Evolutionary conservation across 2,888 invertebrate genomes (phyloP), one percentile per base, ranked within the genome.

Genomic region (Diabrotica balteata): DNA sequence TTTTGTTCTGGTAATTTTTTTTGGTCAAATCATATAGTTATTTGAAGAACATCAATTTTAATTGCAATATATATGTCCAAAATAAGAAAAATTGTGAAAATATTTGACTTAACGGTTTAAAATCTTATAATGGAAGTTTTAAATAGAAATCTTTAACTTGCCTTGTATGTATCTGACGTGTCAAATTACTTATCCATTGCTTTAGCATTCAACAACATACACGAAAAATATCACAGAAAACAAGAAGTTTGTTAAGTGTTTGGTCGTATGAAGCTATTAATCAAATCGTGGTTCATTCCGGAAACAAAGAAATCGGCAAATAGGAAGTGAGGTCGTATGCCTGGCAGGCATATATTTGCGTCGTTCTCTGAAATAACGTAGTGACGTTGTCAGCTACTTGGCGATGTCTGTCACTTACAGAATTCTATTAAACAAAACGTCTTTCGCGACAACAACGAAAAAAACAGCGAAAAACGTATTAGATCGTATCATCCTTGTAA

Each of bases 341-440:
- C 65, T 43, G 59, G 52, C 11, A 59, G 63, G 63, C 68, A 68
- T 58, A 65, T 59, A 61, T 65, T 61, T 55, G 53, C 68, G 64
- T 68, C 61, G 63, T 45, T 66, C 50, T 57, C 71, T 70, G 70
- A 70, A 70, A 72, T 71, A 70, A 68, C 72, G 69, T 59, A 57
- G 71, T 73, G 70, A 67, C 72, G 73, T 74, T 76, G 75, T 74
- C 76, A 73, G 63, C 53, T 60, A 59, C 59, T 62, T 62, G 67
- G 67, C 71, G 69, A 68, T 73, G 69, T 72, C 75, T 74, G 77
- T 75, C 77, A 75, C 72, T 62, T 58, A 59, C 77, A 77, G 75
- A 71, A 69, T 74, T 71, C 73, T 73, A 76, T 76, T 76, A 75
- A 76, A 76, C 72, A 74, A 59, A 32, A 75, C 71, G 75, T 72